Conservation (phyloP, 2,797 vertebrate genomes). For the Enteromius anoplus region DNA sequence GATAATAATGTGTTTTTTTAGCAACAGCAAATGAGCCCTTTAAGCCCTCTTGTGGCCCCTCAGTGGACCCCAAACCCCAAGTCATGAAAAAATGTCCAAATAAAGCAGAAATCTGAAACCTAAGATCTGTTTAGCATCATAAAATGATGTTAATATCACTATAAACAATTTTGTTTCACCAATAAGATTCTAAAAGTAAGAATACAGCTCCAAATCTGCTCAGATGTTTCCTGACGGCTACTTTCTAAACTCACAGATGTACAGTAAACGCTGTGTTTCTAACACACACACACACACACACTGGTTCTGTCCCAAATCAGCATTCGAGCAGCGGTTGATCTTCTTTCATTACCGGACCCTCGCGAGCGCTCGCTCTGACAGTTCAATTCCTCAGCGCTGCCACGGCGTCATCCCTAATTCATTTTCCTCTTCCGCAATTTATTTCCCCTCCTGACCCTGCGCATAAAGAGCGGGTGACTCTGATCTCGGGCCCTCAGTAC, state of each 20-base stretch:
- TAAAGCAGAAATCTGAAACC: not conserved
- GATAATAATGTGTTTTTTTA: too few species aligned
- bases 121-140: not conserved
- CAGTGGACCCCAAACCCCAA: not conserved
- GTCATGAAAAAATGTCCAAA: not conserved
- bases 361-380: slow-evolving; percentile 70
- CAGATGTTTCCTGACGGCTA: slow-evolving; percentile 3
- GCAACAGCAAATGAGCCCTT: not conserved
- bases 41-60: not conserved
- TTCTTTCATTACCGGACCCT: slow-evolving; percentile 72
- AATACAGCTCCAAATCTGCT: not conserved
- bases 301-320: not conserved
- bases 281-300: slow-evolving; percentile 23
- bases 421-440: slow-evolving; percentile 74
- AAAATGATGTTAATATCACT: not conserved
- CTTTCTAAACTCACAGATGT: slow-evolving; percentile 43
- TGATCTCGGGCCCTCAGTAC: slow-evolving; percentile 47
- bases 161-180: not conserved
- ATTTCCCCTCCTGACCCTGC: slow-evolving; percentile 69
- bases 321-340: slow-evolving; percentile 50
- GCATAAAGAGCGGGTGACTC: slow-evolving; percentile 63
- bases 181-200: not conserved
- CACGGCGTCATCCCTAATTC: slow-evolving; percentile 72
- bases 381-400: slow-evolving; percentile 74
- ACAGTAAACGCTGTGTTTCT: slow-evolving; percentile 26